Percentiles rank a stretch among this genome's conserved stretches.
Evolutionary conservation across 2,888 invertebrate species (phyloP).

Genomic region (Ormyrus labotus): DNA sequence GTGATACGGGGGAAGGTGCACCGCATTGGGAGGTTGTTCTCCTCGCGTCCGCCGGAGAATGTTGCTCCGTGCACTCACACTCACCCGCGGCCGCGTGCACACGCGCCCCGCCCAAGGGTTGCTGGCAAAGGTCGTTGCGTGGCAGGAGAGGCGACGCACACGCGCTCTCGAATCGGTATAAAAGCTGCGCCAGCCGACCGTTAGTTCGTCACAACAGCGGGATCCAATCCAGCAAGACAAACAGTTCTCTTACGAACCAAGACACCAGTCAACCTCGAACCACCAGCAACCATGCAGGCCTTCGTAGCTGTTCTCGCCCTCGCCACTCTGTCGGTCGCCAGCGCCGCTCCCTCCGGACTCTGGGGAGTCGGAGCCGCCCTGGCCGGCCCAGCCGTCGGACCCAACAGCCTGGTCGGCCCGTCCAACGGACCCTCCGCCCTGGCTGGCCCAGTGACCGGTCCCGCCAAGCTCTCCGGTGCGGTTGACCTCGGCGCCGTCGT

Average conservation of each 20-base stretch:
- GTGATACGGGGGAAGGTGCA: not conserved
- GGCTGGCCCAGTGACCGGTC: conserved; percentile 69
- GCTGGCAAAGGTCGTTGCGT: not conserved
- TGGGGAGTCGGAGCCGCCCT: conserved; percentile 65
- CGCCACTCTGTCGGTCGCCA: conserved; percentile 64
- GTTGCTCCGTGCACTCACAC: not conserved
- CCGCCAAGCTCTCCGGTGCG: conserved; percentile 71
- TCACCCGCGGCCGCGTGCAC: not conserved
- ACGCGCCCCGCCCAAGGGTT: conserved; percentile 55
- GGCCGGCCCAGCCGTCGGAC: conserved; percentile 69
- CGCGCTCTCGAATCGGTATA: conserved; percentile 34
- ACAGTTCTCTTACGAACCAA: conserved; percentile 58
- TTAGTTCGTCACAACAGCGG: conserved; percentile 39
- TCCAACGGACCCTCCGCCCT: conserved; percentile 66
- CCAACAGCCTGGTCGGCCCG: conserved; percentile 67
- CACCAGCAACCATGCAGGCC: conserved; percentile 63
- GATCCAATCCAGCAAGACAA: conserved; percentile 36
- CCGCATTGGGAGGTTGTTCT: not conserved
- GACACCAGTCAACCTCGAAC: conserved; percentile 62
- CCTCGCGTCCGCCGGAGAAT: conserved; percentile 20
- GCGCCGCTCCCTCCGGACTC: conserved; percentile 69
- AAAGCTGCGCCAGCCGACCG: conserved; percentile 32
- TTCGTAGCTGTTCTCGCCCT: conserved; percentile 65
- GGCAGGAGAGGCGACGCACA: no score
- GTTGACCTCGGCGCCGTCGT: conserved; percentile 73